Conservation (phyloP, 2,797 vertebrate species). For the Hydrophis major region DNA sequence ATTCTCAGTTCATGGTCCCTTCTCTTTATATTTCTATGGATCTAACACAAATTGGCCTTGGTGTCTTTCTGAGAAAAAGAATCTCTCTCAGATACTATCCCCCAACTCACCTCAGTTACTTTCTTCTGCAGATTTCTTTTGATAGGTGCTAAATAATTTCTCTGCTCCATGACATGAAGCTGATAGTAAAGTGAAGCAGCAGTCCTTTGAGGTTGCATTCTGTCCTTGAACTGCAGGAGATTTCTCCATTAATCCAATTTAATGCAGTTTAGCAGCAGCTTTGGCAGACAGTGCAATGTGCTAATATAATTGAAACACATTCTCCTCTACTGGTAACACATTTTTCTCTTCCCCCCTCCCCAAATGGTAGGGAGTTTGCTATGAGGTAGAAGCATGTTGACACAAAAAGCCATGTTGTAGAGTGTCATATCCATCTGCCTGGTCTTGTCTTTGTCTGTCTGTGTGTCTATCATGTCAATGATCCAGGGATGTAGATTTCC, state of each 20-base stretch:
- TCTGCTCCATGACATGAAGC: conserved; percentile 41
- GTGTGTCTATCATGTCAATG: not conserved
- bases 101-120: not conserved
- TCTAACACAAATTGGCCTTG: not conserved
- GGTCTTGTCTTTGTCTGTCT: no score
- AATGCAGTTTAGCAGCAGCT: conserved; percentile 31
- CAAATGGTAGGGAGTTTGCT: not conserved
- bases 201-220: conserved; percentile 45
- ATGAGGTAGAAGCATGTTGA: not conserved
- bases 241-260: conserved; percentile 49
- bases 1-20: not conserved
- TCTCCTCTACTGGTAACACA: not conserved
- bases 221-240: conserved; percentile 49
- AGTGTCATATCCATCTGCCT: not conserved
- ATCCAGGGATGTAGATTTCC: not conserved
- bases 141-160: conserved; percentile 48
- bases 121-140: conserved; percentile 39
- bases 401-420: not conserved
- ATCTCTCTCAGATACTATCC: not conserved
- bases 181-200: conserved; percentile 51
- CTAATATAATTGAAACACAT: not conserved
- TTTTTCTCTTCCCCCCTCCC: not conserved
- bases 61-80: not conserved
- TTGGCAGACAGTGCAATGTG: conserved; percentile 39
- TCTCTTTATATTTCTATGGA: not conserved